Percentiles rank a stretch among this genome's conserved stretches.
These are phyloP conservation scores for Sminthurinus aureus DNA, from an alignment of 2,888 invertebrate genomes.

Conservation along the genomic window DNA sequence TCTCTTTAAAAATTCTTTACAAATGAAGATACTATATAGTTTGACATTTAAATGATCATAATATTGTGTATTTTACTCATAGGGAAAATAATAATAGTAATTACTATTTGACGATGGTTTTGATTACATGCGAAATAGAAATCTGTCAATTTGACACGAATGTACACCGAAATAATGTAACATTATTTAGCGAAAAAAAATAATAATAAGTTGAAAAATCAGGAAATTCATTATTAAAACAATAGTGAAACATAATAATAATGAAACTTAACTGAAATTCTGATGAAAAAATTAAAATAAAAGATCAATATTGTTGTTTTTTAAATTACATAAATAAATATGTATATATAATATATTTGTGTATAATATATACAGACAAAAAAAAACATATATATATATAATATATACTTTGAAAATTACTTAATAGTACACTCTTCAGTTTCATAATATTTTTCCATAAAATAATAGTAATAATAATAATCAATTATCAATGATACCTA, in stretches of 20 bases:
- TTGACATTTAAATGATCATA: neutral
- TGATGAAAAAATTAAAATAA: neutral
- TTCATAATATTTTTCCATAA: too few relatives aligned
- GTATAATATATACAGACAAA: neutral
- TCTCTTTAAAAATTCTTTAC: too few relatives aligned
- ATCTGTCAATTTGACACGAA: constrained; percentile 6
- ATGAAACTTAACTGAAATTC: neutral
- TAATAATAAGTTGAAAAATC: neutral
- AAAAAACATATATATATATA: too few relatives aligned
- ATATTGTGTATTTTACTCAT: neutral
- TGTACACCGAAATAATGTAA: constrained; percentile 1
- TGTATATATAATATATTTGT: neutral
- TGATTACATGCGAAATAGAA: neutral
- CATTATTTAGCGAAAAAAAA: neutral
- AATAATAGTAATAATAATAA: too few relatives aligned
- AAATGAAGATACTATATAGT: neutral
- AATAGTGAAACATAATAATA: neutral
- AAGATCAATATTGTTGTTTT: too few relatives aligned
- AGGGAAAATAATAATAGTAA: neutral
- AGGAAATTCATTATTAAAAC: neutral
- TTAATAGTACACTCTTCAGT: neutral
- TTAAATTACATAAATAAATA: neutral
- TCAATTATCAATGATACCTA: neutral
- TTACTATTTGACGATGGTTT: neutral
- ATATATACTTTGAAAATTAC: neutral